Base-by-base conservation (phyloP, 2,888 invertebrate genomes). In the Nomada ruficornis region DNA sequence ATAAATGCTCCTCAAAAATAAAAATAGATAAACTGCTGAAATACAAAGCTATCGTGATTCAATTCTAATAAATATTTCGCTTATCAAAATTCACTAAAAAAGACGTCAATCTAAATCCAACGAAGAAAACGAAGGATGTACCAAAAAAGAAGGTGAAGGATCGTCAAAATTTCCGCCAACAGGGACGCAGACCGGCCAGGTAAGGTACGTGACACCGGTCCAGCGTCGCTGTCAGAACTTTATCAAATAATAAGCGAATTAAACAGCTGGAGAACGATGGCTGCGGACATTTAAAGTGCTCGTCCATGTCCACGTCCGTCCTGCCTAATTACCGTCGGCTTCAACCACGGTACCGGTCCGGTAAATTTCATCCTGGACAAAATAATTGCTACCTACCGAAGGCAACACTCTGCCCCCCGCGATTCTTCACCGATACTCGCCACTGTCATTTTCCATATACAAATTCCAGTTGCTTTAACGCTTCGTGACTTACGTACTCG, bases 231-330 rank as follows among this genome's bases (percentile, higher is more conserved):
- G 81, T 72, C 78, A 55, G 64, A 86, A 88, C 73, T 89, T 90
- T 90, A 90, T 91, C 85, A 91, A 92, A 91, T 92, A 89, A 91
- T 90, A 86, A 90, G 86, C 85, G 87, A 90, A 87, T 89, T 85
- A 80, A 88, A 86, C 85, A 71, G 60, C 85, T 68, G 73, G 79
- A 69, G 82, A 72, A 78, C 80, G 88, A 88, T 85, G 87, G 72
- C 86, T 84, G 88, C 88, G 85, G 92, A 92, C 91, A 90, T 91
- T 92, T 92, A 91, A 92, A 92, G 91, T 92, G 92, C 92, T 89
- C 81, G 88, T 87, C 86, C 91, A 85, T 92, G 92, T 92, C 90
- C 91, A 90, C 88, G 92, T 92, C 92, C 89, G 90, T 92, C 89
- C 86, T 63, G 82, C 75, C 90, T 92, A 92, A 92, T 92, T 92